phyloP scores from a whole-genome alignment of 92 coral and sea anemone species.

The Anthopleura xanthogrammica region DNA sequence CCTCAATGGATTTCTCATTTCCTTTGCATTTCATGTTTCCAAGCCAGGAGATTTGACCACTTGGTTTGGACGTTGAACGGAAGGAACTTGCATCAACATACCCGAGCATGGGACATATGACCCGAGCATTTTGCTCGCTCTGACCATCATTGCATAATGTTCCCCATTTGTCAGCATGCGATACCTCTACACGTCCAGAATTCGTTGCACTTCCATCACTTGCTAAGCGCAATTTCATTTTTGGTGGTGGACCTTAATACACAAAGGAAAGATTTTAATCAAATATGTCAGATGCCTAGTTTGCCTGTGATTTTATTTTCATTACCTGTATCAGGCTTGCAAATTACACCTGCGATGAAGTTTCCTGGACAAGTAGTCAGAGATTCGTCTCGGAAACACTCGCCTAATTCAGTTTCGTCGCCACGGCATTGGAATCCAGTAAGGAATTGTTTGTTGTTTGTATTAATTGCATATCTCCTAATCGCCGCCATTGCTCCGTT shows the following conservation, averaged over 20 bases:
- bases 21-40: neutral
- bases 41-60: neutral
- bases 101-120: neutral
- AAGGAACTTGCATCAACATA: neutral
- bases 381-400: neutral
- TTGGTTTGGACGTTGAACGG: neutral
- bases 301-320: neutral
- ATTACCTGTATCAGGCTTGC: neutral
- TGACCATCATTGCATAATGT: neutral
- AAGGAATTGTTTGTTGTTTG: neutral
- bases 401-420: neutral
- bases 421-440: neutral
- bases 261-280: neutral
- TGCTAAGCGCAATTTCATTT: neutral
- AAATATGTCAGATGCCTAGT: neutral
- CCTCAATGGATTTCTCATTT: neutral
- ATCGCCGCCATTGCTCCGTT: neutral
- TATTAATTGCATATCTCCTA: neutral
- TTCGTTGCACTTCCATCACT: too few species aligned
- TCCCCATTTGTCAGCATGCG: neutral
- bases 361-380: neutral
- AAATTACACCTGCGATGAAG: neutral
- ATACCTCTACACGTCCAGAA: neutral
- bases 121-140: neutral
- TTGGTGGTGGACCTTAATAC: neutral